Evolutionary conservation across 2,113 vertebrate genomes (phyloP).

Genomic region (Tenebrosternarchus preto): DNA sequence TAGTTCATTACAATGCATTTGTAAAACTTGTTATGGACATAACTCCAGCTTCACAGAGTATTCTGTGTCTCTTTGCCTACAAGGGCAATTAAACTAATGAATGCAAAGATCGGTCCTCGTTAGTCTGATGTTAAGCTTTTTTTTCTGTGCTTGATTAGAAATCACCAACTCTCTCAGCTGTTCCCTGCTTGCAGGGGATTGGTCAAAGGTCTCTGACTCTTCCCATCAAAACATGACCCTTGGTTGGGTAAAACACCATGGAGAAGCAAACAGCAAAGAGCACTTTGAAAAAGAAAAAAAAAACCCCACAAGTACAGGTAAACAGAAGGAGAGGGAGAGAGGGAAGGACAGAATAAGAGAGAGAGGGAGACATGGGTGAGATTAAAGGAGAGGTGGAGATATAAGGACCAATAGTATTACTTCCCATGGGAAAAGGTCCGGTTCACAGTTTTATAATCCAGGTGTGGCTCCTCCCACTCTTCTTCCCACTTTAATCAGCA

Average conservation of each 20-base stretch:
- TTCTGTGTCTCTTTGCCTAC: background rate
- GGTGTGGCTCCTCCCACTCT: conserved; percentile 34
- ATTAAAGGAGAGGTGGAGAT: background rate
- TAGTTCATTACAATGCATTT: background rate
- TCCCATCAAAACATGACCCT: no score
- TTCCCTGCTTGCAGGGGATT: no score
- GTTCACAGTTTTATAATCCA: conserved; percentile 42
- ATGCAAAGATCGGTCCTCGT: background rate
- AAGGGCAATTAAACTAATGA: background rate
- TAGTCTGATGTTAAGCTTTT: background rate
- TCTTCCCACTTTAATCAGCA: background rate
- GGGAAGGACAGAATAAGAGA: background rate
- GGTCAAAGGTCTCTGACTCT: no score
- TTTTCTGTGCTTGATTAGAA: background rate
- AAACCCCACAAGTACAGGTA: no score
- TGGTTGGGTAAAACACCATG: background rate
- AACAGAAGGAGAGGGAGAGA: background rate
- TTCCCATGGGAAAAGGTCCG: conserved; percentile 32
- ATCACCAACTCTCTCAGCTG: background rate
- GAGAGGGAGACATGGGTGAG: background rate
- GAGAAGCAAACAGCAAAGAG: background rate
- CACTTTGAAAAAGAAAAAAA: background rate
- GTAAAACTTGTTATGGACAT: background rate
- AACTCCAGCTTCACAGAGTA: background rate
- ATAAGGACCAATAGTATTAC: conserved; percentile 25